Evolutionary conservation across 2,797 vertebrate genomes (phyloP).

Genomic region (Platyrinchus mystaceus): DNA sequence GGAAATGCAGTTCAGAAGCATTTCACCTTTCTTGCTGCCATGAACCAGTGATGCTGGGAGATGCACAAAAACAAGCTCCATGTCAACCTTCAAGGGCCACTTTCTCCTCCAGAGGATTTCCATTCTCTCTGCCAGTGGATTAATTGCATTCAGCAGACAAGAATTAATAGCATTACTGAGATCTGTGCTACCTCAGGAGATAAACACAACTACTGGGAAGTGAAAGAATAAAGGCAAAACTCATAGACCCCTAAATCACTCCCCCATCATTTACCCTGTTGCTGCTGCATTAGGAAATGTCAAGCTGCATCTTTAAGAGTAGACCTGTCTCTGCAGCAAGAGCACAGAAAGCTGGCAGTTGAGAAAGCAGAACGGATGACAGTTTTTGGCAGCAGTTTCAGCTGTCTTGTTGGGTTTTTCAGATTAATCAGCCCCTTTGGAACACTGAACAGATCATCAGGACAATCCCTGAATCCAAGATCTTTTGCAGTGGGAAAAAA

Average conservation of each 20-base stretch:
- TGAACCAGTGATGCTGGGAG: background rate
- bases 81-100: background rate
- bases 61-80: background rate
- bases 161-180: background rate
- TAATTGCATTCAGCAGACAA: background rate
- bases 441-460: slow-evolving; percentile 64
- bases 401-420: slow-evolving; percentile 73
- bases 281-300: slow-evolving; percentile 33
- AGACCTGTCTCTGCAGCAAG: slow-evolving; percentile 34
- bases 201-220: background rate
- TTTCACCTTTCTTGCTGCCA: background rate
- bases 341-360: slow-evolving; percentile 60
- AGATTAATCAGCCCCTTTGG: slow-evolving; percentile 70
- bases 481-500: background rate
- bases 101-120: background rate
- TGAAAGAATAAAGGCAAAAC: background rate
- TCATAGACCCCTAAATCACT: background rate
- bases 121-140: background rate
- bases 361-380: slow-evolving; percentile 57
- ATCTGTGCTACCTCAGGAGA: background rate
- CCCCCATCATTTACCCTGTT: background rate
- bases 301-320: slow-evolving; percentile 48
- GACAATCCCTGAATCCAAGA: slow-evolving; percentile 57
- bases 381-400: slow-evolving; percentile 68
- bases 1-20: background rate